phyloP scores from a whole-genome alignment of 2,797 vertebrate genomes.

The Crenuchus spilurus region DNA sequence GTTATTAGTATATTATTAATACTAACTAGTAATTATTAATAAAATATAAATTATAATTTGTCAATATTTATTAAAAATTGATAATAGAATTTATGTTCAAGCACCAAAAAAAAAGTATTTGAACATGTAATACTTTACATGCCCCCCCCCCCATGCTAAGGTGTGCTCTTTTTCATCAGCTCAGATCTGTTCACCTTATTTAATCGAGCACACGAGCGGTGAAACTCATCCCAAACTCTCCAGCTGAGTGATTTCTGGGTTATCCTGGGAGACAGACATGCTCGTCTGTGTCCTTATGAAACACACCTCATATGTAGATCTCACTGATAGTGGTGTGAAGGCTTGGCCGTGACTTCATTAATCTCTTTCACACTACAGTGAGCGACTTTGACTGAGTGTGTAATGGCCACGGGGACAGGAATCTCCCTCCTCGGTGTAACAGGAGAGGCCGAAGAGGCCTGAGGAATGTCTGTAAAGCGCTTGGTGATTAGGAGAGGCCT shows the following conservation, averaged over 20 bases:
- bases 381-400: background rate
- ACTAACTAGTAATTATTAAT: no score
- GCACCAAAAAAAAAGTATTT: no score
- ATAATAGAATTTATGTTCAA: no score
- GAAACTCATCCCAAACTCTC: background rate
- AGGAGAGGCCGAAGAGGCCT: conserved; percentile 26
- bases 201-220: no score
- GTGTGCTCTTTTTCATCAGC: no score
- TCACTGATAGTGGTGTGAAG: conserved; percentile 2
- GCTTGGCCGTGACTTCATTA: conserved; percentile 26
- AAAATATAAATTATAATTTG: no score
- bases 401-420: background rate
- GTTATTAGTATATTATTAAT: no score
- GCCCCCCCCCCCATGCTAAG: no score
- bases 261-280: background rate
- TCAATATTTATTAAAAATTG: no score
- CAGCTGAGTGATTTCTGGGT: background rate
- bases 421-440: conserved; percentile 30
- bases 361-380: conserved; percentile 12
- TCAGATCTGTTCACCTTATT: no score
- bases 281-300: background rate
- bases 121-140: no score
- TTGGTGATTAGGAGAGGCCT: conserved; percentile 24
- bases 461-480: conserved; percentile 39
- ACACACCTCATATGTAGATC: background rate